Evolutionary conservation across 2,113 vertebrate species (phyloP).

Genomic region (Pseudorhombus dupliciocellatus): DNA sequence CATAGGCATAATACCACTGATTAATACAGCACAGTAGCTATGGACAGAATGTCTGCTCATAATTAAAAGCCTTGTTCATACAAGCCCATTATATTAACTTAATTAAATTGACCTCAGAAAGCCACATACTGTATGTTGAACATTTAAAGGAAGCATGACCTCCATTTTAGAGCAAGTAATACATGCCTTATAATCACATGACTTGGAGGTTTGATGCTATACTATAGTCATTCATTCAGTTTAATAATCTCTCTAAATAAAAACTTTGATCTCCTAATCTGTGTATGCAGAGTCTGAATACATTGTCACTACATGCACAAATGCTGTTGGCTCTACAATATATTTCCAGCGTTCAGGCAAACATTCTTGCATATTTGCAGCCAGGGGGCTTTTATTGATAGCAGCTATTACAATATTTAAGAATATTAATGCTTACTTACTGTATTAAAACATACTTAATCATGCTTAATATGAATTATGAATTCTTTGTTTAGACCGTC

Average conservation of each 20-base stretch:
- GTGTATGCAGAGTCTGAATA: not conserved
- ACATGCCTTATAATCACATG: constrained; percentile 1
- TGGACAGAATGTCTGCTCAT: not conserved
- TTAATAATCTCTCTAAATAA: not conserved
- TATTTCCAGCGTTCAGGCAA: not conserved
- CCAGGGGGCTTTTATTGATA: not conserved
- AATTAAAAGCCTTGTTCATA: constrained; percentile 32
- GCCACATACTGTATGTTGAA: constrained; percentile 10
- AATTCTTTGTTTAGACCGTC: constrained; percentile 28
- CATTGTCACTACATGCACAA: not conserved
- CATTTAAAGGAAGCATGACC: constrained; percentile 17
- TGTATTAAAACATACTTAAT: constrained; percentile 1
- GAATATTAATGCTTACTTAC: not conserved
- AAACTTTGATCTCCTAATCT: not conserved
- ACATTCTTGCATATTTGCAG: constrained; percentile 2
- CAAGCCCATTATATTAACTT: constrained; percentile 27
- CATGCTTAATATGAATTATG: constrained; percentile 9
- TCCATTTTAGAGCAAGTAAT: constrained; percentile 6
- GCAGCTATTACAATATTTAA: not conserved
- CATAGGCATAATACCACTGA: constrained; percentile 5
- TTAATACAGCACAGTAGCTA: constrained; percentile 20
- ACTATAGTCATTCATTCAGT: not conserved
- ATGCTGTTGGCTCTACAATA: not conserved
- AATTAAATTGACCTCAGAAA: constrained; percentile 27
- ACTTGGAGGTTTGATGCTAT: not conserved